Percentiles rank a stretch among this genome's conserved stretches.
These are phyloP conservation scores for Cryptus viduatorius DNA, from an alignment of 2,888 invertebrate species.

Conservation along the genomic window DNA sequence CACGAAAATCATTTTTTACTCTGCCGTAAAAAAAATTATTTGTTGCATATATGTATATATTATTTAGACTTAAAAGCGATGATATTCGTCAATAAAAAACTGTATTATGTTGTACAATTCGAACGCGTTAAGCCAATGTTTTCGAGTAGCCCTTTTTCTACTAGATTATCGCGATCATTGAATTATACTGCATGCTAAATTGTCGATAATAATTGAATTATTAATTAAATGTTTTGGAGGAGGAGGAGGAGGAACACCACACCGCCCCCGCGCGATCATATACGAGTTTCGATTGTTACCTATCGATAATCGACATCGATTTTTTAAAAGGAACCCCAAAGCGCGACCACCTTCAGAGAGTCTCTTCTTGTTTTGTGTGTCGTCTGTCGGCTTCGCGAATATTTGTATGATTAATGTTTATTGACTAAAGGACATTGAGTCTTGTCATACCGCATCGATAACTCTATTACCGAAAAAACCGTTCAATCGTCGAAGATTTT, in stretches of 20 bases:
- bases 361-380: slow-evolving; percentile 35
- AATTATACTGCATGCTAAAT: neutral
- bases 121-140: neutral
- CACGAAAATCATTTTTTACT: neutral
- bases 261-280: neutral
- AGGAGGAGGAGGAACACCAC: too few species aligned
- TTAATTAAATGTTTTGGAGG: neutral
- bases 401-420: slow-evolving; percentile 3
- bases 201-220: neutral
- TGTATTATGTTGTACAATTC: neutral
- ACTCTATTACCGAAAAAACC: neutral
- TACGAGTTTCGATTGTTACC: neutral
- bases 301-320: slow-evolving; percentile 17
- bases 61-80: too few species aligned
- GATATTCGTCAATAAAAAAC: neutral
- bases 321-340: neutral
- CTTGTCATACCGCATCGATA: neutral
- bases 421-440: slow-evolving; percentile 4
- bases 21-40: neutral
- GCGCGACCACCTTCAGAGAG: slow-evolving; percentile 5
- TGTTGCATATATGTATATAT: too few species aligned
- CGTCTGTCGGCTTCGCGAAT: slow-evolving; percentile 46
- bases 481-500: neutral
- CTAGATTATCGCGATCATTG: neutral
- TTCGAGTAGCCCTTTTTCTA: neutral